Conservation (phyloP, 2,797 vertebrate species). For the Oreochromis grahami region DNA sequence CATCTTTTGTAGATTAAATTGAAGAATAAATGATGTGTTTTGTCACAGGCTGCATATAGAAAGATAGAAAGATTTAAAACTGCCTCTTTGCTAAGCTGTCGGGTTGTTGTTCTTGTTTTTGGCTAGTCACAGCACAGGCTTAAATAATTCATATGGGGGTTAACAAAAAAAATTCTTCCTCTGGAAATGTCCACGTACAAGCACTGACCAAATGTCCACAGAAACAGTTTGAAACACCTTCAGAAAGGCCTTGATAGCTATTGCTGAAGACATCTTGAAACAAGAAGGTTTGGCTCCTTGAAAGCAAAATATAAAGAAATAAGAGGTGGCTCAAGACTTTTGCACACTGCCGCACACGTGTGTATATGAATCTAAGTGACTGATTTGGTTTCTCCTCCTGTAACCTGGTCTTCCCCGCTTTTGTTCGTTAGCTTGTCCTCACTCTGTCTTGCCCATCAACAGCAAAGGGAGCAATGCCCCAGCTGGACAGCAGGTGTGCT, state of each 20-base stretch:
- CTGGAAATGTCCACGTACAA: not conserved
- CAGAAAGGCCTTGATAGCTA: not conserved
- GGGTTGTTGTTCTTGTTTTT: not conserved
- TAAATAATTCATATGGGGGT: not conserved
- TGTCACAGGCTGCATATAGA: not conserved
- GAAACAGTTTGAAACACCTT: not conserved
- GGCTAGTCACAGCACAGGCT: not conserved
- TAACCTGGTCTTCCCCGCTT: not conserved
- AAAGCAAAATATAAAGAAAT: not conserved
- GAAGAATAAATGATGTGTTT: not conserved
- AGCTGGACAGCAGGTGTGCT: slow-evolving; percentile 67
- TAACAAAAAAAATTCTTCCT: not conserved
- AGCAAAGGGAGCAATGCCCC: slow-evolving; percentile 38
- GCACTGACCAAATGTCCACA: not conserved
- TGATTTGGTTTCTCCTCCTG: not conserved
- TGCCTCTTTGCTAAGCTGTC: not conserved
- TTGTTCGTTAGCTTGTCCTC: not conserved
- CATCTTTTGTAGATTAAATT: not conserved
- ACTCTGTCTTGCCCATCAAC: not conserved
- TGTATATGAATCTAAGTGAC: not conserved
- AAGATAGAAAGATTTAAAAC: not conserved
- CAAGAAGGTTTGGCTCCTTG: not conserved
- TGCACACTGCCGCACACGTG: not conserved
- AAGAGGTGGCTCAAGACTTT: not conserved
- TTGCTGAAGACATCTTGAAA: not conserved